phyloP scores from a whole-genome alignment of 2,797 vertebrate genomes.

The Eulemur rubriventer region DNA sequence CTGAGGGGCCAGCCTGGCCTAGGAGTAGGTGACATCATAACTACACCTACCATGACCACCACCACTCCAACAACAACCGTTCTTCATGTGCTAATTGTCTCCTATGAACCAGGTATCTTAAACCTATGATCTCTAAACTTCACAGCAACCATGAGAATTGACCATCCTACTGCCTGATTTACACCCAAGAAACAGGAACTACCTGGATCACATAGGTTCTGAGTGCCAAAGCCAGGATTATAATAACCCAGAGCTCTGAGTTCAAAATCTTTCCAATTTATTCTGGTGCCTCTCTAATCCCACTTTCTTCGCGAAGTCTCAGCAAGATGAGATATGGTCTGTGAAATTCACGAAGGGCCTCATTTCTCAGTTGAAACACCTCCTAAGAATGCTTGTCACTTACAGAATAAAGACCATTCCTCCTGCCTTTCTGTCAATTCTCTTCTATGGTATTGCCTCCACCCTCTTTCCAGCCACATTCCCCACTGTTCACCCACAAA shows the following conservation, averaged over 20 bases:
- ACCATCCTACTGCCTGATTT: background rate
- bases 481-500: background rate
- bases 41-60: background rate
- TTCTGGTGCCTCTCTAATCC: background rate
- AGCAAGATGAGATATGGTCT: background rate
- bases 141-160: background rate
- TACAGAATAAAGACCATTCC: background rate
- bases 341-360: background rate
- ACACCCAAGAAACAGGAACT: background rate
- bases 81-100: background rate
- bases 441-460: background rate
- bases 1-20: background rate
- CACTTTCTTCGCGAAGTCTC: background rate
- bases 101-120: background rate
- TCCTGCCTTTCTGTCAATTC: background rate
- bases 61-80: background rate
- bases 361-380: background rate
- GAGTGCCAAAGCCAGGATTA: background rate
- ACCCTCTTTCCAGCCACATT: background rate
- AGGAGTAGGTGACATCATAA: background rate
- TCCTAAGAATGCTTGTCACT: background rate
- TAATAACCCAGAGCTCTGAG: background rate
- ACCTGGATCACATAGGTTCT: background rate
- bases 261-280: background rate
- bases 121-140: background rate